Base-by-base conservation (phyloP, 2,888 invertebrate species). In the Hypomecis punctinalis region DNA sequence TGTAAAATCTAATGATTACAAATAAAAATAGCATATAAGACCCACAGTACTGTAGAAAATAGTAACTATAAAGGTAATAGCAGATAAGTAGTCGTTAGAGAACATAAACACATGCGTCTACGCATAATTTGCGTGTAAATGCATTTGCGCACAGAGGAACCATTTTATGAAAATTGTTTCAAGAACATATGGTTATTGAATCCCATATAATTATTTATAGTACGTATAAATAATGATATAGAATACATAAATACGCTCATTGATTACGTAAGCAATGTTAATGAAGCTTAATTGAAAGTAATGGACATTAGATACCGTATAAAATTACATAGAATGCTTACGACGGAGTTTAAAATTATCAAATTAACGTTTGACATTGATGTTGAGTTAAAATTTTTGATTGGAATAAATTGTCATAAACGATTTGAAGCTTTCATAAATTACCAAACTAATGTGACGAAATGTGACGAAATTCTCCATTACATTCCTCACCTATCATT, bases 71-170 rank as follows among this genome's bases (percentile, higher is more conserved):
- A 8, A 23, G 81, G 85, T 85, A 86, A 87, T 88, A 86, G 84
- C 81, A 71, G 75, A 74, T 46, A 84, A 86, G 86, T 85, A 87
- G 84, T 85, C 78, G 88, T 87, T 87, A 89, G 75, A 76, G 23
- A 80, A 80, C 81, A 86, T 85, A 86, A 85, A 85, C 83, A 83
- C 81, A 82, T 84, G 83, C 84, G 83, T 86, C 85, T 84, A 80
- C 73, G 74, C 62, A 71, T 78, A 75, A 84, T 88, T 86, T 84
- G 81, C 85, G 83, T 82, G 73, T 74, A 82, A 80, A 85, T 82
- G 70, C 71, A 47, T 39, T 43, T 62, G 70, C 72, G 60, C 69
- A 67, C 69, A 64, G 61, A 56, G 42, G 60, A 64, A 36, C 49
- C 55, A 52, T 66, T 70, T 66, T 69, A 69, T 70, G 66, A 65